phyloP scores from a whole-genome alignment of 1,140 invertebrate species.

The Aphelenchoides avenae region DNA sequence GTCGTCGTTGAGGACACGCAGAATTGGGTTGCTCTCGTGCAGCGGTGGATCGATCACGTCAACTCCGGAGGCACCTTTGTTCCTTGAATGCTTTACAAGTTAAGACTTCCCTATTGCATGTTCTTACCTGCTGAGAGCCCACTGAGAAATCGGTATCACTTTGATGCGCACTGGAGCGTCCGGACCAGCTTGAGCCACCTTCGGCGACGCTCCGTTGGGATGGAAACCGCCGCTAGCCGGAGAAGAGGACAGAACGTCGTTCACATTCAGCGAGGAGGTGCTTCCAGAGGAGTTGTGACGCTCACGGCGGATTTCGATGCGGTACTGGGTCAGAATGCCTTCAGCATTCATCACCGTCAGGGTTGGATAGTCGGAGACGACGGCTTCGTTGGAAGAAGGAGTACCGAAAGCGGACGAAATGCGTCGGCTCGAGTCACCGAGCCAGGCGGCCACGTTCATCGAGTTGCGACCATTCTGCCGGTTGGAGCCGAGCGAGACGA shows the following conservation, averaged over 20 bases:
- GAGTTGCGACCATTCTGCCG: no score
- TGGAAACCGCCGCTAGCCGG: no score
- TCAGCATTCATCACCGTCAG: constrained; percentile 41
- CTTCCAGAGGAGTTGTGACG: constrained; percentile 16
- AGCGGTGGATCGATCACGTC: constrained; percentile 38
- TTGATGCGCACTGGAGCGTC: constrained; percentile 30
- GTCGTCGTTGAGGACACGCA: constrained; percentile 11
- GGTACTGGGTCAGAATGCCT: constrained; percentile 32
- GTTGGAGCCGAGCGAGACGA: constrained; percentile 16
- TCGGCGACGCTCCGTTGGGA: no score
- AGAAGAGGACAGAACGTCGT: constrained; percentile 14
- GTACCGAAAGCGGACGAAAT: constrained; percentile 10
- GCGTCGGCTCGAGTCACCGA: constrained; percentile 16
- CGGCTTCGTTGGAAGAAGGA: background rate
- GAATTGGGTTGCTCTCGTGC: constrained; percentile 14
- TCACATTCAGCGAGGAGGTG: constrained; percentile 18
- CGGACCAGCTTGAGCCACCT: no score
- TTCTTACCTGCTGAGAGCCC: constrained; percentile 20
- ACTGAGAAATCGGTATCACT: constrained; percentile 19
- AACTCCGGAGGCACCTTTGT: constrained; percentile 28
- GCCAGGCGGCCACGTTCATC: no score
- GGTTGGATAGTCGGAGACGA: constrained; percentile 13
- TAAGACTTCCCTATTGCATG: background rate
- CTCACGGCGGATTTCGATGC: constrained; percentile 21
- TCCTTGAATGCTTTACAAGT: constrained; percentile 4